Evolutionary conservation across 2,113 vertebrate species (phyloP), one percentile per base, ranked within the genome.

Genomic region (Thomomys bottae): DNA sequence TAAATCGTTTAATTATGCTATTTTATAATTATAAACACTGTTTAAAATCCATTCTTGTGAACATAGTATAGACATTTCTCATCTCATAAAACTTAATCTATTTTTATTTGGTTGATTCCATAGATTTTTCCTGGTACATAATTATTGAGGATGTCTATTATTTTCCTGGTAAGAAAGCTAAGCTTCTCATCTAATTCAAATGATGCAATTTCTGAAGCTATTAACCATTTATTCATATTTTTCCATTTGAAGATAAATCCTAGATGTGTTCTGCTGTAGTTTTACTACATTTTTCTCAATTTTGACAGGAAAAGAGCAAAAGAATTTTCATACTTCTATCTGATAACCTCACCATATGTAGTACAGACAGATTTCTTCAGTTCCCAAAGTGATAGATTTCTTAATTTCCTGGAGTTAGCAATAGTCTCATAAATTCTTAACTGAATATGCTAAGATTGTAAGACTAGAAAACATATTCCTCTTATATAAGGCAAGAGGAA

Each of bases 301-400:
- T 93, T 78, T 49, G 11, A 11, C 2, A n/a, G 36, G 20, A 73
- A 40, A 70, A 21, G 45, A 3, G 38, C n/a, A 45, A 78, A 92
- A 45, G 3, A 18, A 81, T 64, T 89, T 91, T 40, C 32, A 66
- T 84, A 75, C 12, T 78, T 49, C 26, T 26, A 70, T n/a, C 12
- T 93, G 61, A 92, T 85, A 49, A 93, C 61, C n/a, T 34, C 30
- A 75, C 17, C 40, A 81, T 30, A 73, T 21, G 5, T 0, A 75
- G 28, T 36, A 67, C 64, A 77, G n/a, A 42, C 61, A 23, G 59
- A 61, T 61, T 24, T 81, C 34, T 85, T 76, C 34, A 81, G n/a
- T 87, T 93, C 68, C 23, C 72, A 36, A 72, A 40, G 49, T 91
- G 20, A 82, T 40, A 94, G 8, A 84, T 87, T 81, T 91, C 42